A percentile compares a stretch with the other conserved stretches of the same genome.
phyloP scores from a whole-genome alignment of 2,113 vertebrate genomes.

The Neoarius graeffei region DNA sequence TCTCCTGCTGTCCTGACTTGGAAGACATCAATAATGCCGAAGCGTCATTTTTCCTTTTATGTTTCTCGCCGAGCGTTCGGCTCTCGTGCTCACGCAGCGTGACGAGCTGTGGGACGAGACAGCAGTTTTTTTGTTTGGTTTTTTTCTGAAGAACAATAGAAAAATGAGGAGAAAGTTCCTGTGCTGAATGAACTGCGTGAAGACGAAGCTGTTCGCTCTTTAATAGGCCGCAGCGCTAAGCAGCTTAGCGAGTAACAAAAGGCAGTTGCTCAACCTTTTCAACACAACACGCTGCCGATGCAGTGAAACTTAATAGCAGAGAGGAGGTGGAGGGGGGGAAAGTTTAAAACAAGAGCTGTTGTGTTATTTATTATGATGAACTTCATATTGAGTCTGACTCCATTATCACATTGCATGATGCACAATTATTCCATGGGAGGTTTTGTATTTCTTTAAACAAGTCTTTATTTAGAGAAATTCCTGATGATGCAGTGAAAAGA shows the following conservation, averaged over 20 bases:
- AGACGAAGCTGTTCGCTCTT: conserved; percentile 32
- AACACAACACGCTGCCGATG: background rate
- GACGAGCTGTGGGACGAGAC: conserved; percentile 31
- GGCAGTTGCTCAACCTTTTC: conserved; percentile 29
- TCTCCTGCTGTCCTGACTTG: conserved; percentile 35
- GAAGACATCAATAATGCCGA: conserved; percentile 45
- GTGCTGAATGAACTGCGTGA: conserved; percentile 17
- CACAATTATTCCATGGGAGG: background rate
- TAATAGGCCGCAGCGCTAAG: conserved; percentile 46
- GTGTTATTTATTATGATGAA: background rate
- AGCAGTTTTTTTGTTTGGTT: background rate
- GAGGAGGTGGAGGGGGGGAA: background rate
- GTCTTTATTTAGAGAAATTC: no score
- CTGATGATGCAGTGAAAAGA: background rate
- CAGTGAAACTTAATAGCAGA: conserved; percentile 15
- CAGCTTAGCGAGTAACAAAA: conserved; percentile 50
- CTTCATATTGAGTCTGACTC: background rate
- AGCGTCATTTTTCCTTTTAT: conserved; percentile 36
- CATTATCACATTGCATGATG: background rate
- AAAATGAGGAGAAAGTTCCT: conserved; percentile 28
- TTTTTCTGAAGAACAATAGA: conserved; percentile 33
- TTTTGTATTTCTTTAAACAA: background rate
- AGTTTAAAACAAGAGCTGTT: background rate
- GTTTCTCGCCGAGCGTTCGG: conserved; percentile 4
- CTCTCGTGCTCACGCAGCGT: conserved; percentile 41